These are phyloP conservation scores for Indri indri DNA, from an alignment of 2,113 vertebrate species.

Conservation along the genomic window DNA sequence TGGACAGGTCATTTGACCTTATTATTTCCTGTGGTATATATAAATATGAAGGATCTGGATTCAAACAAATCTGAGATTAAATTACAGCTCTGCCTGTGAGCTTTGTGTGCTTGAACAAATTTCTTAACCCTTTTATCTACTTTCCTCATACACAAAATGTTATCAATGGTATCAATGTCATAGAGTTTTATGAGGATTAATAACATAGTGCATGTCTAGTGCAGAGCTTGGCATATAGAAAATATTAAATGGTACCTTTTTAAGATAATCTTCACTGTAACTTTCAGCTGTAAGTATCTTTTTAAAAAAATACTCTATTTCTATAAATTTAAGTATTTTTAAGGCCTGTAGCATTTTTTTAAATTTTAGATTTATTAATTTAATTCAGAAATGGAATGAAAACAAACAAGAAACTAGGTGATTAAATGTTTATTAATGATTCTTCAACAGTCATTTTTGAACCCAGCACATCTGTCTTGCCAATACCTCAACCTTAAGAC, in stretches of 20 bases:
- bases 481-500: background rate
- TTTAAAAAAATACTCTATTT: background rate
- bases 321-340: background rate
- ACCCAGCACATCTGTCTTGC: background rate
- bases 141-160: background rate
- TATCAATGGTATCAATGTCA: background rate
- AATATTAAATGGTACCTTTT: slow-evolving; percentile 5
- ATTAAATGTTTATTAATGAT: background rate
- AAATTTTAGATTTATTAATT: slow-evolving; percentile 25
- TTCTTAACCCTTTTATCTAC: background rate
- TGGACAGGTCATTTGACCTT: background rate
- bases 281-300: slow-evolving; percentile 21
- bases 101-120: background rate
- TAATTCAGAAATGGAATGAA: slow-evolving; percentile 9
- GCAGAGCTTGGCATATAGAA: background rate
- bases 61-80: background rate
- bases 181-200: background rate
- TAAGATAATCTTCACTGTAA: background rate
- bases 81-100: background rate
- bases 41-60: background rate
- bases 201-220: background rate
- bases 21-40: background rate
- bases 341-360: background rate
- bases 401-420: background rate
- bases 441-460: background rate